These are phyloP conservation scores for Lethrus apterus DNA, from an alignment of 1,140 invertebrate species.

Conservation along the genomic window DNA sequence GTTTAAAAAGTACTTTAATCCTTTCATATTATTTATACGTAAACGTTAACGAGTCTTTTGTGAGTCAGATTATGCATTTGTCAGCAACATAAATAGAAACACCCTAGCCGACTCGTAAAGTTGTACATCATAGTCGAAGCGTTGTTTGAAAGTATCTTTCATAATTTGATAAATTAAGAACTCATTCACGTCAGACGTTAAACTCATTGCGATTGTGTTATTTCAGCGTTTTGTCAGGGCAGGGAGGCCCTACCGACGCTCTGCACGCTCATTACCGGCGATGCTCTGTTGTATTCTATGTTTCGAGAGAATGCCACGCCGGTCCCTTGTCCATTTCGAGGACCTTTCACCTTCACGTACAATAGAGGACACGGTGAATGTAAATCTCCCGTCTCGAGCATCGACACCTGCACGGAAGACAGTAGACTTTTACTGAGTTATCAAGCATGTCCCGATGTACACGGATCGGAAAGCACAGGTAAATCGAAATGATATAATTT, in stretches of 20 bases:
- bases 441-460: conserved; percentile 85
- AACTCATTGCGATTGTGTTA: conserved; percentile 17
- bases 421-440: conserved; percentile 78
- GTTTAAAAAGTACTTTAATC: no score
- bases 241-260: conserved; percentile 66
- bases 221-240: conserved; percentile 72
- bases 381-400: conserved; percentile 70
- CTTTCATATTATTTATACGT: no score
- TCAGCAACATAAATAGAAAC: no score
- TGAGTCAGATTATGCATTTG: no score
- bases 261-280: conserved; percentile 78
- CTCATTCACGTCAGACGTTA: not conserved
- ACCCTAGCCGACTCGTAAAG: not conserved
- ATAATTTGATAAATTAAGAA: not conserved
- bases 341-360: conserved; percentile 78
- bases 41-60: no score
- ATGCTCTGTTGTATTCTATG: conserved; percentile 80
- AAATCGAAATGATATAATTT: no score
- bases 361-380: conserved; percentile 80
- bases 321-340: conserved; percentile 75
- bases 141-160: not conserved
- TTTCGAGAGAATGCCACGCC: conserved; percentile 67
- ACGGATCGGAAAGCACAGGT: conserved; percentile 77
- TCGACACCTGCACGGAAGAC: conserved; percentile 85
- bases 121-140: not conserved